phyloP scores from a whole-genome alignment of 92 coral and sea anemone species.

The Porites divaricata region DNA sequence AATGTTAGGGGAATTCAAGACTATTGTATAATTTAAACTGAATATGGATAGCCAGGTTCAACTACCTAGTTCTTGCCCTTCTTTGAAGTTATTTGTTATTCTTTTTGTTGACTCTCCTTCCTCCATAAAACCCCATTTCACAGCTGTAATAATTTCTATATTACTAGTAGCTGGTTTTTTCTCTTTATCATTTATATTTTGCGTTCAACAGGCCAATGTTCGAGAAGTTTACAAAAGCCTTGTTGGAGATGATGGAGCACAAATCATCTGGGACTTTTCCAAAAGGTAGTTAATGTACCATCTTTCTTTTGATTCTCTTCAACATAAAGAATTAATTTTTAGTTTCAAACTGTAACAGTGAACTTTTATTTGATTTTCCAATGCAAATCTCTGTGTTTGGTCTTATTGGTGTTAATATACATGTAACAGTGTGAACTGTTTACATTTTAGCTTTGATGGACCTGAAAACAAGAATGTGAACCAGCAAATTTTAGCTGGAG shows the following conservation, averaged over 20 bases:
- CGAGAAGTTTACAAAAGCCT: conserved; percentile 20
- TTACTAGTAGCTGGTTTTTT: too few relatives aligned
- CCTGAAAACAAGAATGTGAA: conserved; percentile 25
- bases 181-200: not conserved
- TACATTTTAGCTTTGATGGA: conserved; percentile 12
- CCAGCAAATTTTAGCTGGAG: conserved; percentile 21
- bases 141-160: too few relatives aligned
- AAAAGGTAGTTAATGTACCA: conserved; percentile 3
- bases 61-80: too few relatives aligned
- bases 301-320: not conserved
- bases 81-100: too few relatives aligned
- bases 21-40: too few relatives aligned
- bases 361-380: not conserved
- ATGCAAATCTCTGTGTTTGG: not conserved
- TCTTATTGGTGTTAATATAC: not conserved
- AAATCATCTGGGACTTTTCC: conserved; percentile 14
- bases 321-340: too few relatives aligned
- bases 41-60: too few relatives aligned
- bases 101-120: too few relatives aligned
- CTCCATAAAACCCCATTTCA: too few relatives aligned
- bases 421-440: not conserved
- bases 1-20: too few relatives aligned
- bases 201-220: conserved; percentile 9
- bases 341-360: not conserved
- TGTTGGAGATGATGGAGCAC: not conserved